Evolutionary conservation across 2,888 invertebrate species (phyloP).

Genomic region (Drosophila mayaguana): DNA sequence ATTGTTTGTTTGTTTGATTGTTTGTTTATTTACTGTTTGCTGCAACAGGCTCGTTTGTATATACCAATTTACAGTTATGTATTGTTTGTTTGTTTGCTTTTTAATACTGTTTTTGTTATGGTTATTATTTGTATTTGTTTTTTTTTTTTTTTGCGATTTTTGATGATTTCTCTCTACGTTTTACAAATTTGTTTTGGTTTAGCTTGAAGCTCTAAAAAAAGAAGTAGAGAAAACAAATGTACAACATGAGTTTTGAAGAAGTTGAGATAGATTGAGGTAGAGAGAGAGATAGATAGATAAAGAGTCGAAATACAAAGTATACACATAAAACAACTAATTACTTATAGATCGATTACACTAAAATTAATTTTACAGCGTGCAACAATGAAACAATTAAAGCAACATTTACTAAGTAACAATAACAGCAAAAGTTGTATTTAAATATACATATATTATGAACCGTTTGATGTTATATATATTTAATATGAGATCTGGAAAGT

Average conservation of each 20-base stretch:
- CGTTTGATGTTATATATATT: not conserved
- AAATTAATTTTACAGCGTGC: constrained; percentile 18
- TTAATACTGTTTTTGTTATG: constrained; percentile 42
- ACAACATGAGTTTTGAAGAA: constrained; percentile 74
- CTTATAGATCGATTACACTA: not conserved
- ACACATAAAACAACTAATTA: constrained; percentile 17
- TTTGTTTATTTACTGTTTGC: constrained; percentile 44
- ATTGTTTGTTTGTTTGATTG: constrained; percentile 26
- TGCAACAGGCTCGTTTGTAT: constrained; percentile 52
- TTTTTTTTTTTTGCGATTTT: not conserved
- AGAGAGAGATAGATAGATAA: constrained; percentile 13
- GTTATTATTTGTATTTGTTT: constrained; percentile 13
- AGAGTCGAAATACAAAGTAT: constrained; percentile 23
- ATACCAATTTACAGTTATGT: constrained; percentile 77
- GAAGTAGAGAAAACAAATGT: constrained; percentile 76
- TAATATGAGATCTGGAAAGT: too few species aligned
- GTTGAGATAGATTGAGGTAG: constrained; percentile 26
- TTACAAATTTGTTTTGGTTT: constrained; percentile 53
- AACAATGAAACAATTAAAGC: constrained; percentile 27
- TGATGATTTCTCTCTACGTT: constrained; percentile 51
- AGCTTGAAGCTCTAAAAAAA: constrained; percentile 77
- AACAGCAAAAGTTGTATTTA: not conserved
- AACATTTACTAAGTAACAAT: constrained; percentile 9
- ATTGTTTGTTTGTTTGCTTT: constrained; percentile 28
- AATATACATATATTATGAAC: not conserved